Base-by-base conservation (phyloP, 2,113 vertebrate genomes). In the Stomatorhinus ivindoensis region DNA sequence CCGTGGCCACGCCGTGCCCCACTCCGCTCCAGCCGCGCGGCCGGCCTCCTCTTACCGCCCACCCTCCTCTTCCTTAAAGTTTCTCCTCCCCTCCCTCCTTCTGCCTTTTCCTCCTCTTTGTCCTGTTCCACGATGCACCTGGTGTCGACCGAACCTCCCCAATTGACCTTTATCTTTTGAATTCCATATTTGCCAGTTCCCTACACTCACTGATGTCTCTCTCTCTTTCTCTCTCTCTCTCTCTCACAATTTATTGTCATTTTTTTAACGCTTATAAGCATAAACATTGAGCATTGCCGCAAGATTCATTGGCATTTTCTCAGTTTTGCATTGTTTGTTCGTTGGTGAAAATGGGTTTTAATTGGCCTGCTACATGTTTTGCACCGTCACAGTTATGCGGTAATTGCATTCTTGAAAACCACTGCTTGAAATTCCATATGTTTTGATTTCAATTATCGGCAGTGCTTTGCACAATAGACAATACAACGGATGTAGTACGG, bases 1-100 rank as follows among this genome's bases (percentile, higher is more conserved):
- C 0, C 91, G 90, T 19, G 27, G 27, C 85, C 48, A 15, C 46
- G 3, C 42, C 8, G 83, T 44, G 44, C 55, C 13, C 11, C 5
- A 39, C 87, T 50, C 46, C 0, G 3, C 53, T 42, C 53, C 19
- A 9, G 27, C 35, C 53, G 15, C 5, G 8, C 61, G 1, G n/a
- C 19, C 58, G 24, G 6, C 44, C 87, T 46, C 44, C 21, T 88
- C 58, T 76, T 44, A 35, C 55, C 58, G 65, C 35, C 53, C 42
- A 39, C 24, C 87, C 27, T 88, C 35, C 47, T 42, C n/a, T 69
- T 48, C n/a, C 87, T 48, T 50, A 27, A 86, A 86, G 44, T 88
- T 88, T 88, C 6, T 92, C 88, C 1, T 53, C 91, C 39, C 91
- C 91, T 65, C 88, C 91, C 90, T 91, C 90, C 83, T 48, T 92